Evolutionary conservation across 2,888 invertebrate species (phyloP).

Genomic region (Halictus quadricinctus): DNA sequence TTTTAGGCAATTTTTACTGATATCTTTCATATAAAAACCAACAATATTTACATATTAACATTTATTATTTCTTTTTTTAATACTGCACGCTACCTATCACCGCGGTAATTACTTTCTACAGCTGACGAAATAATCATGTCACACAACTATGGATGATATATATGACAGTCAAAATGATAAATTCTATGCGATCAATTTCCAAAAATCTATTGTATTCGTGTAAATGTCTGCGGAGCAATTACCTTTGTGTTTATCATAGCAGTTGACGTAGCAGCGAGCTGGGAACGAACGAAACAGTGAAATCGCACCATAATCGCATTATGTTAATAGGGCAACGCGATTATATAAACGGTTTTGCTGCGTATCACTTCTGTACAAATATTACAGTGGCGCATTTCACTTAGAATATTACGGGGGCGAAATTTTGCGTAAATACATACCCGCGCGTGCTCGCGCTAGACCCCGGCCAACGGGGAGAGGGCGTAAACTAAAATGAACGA

Average conservation of each 20-base stretch:
- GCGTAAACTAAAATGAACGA: conserved; percentile 67
- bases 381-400: conserved; percentile 4
- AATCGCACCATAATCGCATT: background rate
- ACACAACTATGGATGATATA: background rate
- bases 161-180: background rate
- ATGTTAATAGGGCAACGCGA: background rate
- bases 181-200: background rate
- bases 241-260: background rate
- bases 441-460: background rate
- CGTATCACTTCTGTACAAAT: background rate
- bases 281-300: background rate
- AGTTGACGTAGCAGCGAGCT: background rate
- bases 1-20: background rate
- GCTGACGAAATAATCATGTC: background rate
- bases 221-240: background rate
- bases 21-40: background rate
- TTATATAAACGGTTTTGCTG: background rate
- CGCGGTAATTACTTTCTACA: background rate
- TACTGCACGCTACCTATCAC: background rate
- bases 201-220: background rate
- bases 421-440: background rate
- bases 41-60: background rate
- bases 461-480: background rate
- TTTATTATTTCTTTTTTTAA: too few species aligned
- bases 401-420: background rate